A percentile compares a stretch with the other conserved stretches of the same genome.
These are phyloP conservation scores for Idaea straminata DNA, from an alignment of 2,888 invertebrate species.

Conservation along the genomic window DNA sequence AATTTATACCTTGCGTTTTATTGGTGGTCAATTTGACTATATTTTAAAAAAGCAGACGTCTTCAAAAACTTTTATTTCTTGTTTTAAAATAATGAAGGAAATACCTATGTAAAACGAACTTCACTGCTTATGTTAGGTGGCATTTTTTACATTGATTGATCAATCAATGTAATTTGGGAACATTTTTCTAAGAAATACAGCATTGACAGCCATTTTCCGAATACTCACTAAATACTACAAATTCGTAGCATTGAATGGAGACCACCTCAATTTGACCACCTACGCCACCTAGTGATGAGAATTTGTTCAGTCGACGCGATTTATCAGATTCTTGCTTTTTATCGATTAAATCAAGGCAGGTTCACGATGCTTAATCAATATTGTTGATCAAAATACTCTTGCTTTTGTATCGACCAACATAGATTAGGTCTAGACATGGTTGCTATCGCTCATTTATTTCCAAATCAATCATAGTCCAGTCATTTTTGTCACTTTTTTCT, in stretches of 20 bases:
- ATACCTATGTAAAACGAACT: neutral
- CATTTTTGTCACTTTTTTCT: too few species aligned
- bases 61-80: neutral
- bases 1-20: neutral
- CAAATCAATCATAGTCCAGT: too few species aligned
- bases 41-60: neutral
- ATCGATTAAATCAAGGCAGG: neutral
- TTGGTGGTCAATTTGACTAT: neutral
- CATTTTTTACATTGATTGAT: neutral
- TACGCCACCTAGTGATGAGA: slow-evolving; percentile 35
- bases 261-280: slow-evolving; percentile 23
- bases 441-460: too few species aligned
- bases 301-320: slow-evolving; percentile 16
- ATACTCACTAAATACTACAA: slow-evolving; percentile 37
- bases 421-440: too few species aligned
- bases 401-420: neutral
- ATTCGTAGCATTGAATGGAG: slow-evolving; percentile 20
- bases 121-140: neutral
- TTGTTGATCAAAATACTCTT: neutral
- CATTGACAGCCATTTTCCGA: slow-evolving; percentile 27
- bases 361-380: neutral
- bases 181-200: slow-evolving; percentile 30
- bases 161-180: neutral
- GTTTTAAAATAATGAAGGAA: neutral
- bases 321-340: neutral